Percentiles rank a stretch among this genome's conserved stretches.
These are phyloP conservation scores for Ceratina calcarata DNA, from an alignment of 1,140 invertebrate genomes.

Conservation along the genomic window DNA sequence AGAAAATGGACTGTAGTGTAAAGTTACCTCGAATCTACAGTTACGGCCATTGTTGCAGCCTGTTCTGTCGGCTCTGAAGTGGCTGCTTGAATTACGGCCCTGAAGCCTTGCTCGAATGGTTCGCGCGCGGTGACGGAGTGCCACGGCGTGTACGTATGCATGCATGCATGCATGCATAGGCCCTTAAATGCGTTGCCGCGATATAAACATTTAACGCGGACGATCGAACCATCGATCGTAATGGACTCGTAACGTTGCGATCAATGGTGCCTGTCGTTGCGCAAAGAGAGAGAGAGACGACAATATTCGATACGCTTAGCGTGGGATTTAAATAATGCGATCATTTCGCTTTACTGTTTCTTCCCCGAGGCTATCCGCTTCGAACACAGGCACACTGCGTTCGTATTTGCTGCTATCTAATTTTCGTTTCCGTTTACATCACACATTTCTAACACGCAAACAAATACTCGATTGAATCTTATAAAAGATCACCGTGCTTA, in stretches of 20 bases:
- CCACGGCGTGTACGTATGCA: no score
- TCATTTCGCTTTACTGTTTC: constrained; percentile 6
- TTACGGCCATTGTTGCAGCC: constrained; percentile 60
- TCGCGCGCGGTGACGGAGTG: neutral
- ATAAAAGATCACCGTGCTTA: no score
- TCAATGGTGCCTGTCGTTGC: neutral
- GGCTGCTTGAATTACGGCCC: constrained; percentile 63
- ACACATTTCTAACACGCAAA: no score
- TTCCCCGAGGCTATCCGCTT: neutral
- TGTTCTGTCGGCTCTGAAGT: constrained; percentile 54
- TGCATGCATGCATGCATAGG: no score
- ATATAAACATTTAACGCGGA: constrained; percentile 52
- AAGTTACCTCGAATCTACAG: constrained; percentile 68
- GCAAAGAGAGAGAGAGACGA: neutral
- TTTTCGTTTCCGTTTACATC: no score
- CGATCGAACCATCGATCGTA: constrained; percentile 37
- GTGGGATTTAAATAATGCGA: neutral
- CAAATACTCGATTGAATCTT: no score
- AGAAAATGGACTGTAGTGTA: constrained; percentile 61
- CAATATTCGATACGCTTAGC: neutral
- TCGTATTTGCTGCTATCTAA: no score
- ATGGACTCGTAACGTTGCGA: neutral
- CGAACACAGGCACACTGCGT: no score
- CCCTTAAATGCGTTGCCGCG: constrained; percentile 24
- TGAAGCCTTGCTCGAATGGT: constrained; percentile 23